phyloP scores from a whole-genome alignment of 2,888 invertebrate genomes.

The Acronicta alni region DNA sequence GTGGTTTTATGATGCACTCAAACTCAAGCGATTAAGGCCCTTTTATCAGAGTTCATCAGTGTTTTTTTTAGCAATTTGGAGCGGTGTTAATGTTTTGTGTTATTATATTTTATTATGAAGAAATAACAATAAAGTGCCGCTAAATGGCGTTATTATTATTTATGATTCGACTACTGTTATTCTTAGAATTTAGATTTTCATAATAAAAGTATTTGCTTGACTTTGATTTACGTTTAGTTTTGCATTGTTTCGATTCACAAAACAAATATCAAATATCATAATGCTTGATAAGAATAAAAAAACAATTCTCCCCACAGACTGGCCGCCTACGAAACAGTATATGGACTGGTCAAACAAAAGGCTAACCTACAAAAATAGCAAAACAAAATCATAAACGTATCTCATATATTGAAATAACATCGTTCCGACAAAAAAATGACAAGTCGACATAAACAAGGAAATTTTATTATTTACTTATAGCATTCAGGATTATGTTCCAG shows the following conservation, averaged over 20 bases:
- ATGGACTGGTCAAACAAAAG: constrained; percentile 47
- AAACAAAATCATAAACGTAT: constrained; percentile 51
- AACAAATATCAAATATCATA: constrained; percentile 40
- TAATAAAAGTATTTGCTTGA: no score
- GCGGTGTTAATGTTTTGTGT: constrained; percentile 18
- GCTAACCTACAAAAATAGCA: constrained; percentile 46
- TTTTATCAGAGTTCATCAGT: constrained; percentile 34
- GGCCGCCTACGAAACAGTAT: constrained; percentile 45
- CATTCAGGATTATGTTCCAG: constrained; percentile 47
- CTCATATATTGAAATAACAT: constrained; percentile 46
- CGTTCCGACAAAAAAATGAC: constrained; percentile 46
- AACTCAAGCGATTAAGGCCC: constrained; percentile 51
- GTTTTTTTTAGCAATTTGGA: constrained; percentile 38
- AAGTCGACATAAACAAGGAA: constrained; percentile 45
- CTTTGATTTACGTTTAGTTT: constrained; percentile 9
- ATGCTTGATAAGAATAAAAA: constrained; percentile 35
- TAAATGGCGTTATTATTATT: not conserved
- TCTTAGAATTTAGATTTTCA: no score
- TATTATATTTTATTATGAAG: constrained; percentile 25
- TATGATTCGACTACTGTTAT: not conserved
- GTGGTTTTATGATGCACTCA: constrained; percentile 50
- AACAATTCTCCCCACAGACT: constrained; percentile 9
- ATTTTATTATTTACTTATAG: constrained; percentile 49
- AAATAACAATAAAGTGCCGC: constrained; percentile 3
- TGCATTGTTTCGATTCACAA: constrained; percentile 34